These are phyloP conservation scores for Noctua janthe DNA, from an alignment of 2,888 invertebrate genomes.

Conservation along the genomic window DNA sequence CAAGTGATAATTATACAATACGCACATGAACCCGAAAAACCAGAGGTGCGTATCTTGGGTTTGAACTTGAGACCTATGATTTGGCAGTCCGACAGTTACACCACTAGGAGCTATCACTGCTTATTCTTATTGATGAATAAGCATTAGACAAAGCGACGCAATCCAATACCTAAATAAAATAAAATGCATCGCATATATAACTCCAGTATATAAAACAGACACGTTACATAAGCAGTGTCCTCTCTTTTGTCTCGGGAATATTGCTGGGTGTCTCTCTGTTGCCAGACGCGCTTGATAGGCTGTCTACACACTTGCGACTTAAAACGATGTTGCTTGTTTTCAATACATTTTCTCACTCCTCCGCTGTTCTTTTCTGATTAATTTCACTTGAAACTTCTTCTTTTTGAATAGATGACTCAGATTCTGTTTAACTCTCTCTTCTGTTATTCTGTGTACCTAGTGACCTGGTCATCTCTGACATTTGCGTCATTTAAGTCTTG, in stretches of 20 bases:
- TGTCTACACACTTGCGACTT: conserved; percentile 19
- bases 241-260: conserved; percentile 31
- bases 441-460: background rate
- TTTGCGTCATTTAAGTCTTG: background rate
- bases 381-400: background rate
- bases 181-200: background rate
- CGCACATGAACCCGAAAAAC: no score
- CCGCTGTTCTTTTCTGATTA: background rate
- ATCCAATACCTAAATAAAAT: background rate
- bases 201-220: conserved; percentile 7
- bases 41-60: no score
- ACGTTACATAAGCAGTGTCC: conserved; percentile 28
- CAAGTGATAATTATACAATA: no score
- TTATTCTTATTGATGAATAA: background rate
- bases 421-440: background rate
- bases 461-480: background rate
- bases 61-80: no score
- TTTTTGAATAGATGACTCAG: background rate
- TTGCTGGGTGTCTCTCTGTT: conserved; percentile 40
- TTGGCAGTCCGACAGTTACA: no score
- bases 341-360: background rate
- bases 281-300: conserved; percentile 30
- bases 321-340: background rate
- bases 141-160: background rate
- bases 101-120: no score